These are phyloP conservation scores for Scyliorhinus canicula DNA, from an alignment of 2,797 vertebrate species.

Conservation along the genomic window DNA sequence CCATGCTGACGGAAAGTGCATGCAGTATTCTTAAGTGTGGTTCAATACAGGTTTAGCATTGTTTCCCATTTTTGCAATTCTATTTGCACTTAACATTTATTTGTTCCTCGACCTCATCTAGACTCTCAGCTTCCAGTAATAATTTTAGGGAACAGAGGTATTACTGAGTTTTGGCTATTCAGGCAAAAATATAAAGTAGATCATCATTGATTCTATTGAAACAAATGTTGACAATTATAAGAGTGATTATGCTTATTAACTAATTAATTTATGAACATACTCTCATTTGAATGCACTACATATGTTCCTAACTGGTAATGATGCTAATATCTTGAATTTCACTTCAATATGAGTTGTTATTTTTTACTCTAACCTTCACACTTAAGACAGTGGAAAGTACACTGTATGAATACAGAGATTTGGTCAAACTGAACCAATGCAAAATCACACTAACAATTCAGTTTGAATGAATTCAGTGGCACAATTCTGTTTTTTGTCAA, in stretches of 20 bases:
- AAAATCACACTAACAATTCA: not conserved
- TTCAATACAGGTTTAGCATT: not conserved
- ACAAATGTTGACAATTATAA: not conserved
- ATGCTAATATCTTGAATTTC: not conserved
- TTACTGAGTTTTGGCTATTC: not conserved
- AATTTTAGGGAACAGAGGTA: not conserved
- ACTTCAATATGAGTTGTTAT: not conserved
- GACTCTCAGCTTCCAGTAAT: not conserved
- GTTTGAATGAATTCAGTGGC: not conserved
- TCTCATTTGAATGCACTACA: not conserved
- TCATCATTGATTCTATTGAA: not conserved
- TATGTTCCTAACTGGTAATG: not conserved
- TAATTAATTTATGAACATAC: not conserved
- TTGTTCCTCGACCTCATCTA: not conserved
- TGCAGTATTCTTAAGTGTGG: not conserved
- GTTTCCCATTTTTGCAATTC: not conserved
- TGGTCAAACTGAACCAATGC: not conserved
- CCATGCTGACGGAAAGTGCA: too few species aligned
- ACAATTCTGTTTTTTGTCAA: not conserved
- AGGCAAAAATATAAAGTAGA: not conserved
- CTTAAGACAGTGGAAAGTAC: not conserved
- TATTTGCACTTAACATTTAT: not conserved
- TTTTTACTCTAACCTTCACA: not conserved
- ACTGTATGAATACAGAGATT: not conserved
- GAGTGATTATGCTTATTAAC: not conserved